Base-by-base conservation (phyloP, 2,888 invertebrate species). In the Acrobasis suavella region DNA sequence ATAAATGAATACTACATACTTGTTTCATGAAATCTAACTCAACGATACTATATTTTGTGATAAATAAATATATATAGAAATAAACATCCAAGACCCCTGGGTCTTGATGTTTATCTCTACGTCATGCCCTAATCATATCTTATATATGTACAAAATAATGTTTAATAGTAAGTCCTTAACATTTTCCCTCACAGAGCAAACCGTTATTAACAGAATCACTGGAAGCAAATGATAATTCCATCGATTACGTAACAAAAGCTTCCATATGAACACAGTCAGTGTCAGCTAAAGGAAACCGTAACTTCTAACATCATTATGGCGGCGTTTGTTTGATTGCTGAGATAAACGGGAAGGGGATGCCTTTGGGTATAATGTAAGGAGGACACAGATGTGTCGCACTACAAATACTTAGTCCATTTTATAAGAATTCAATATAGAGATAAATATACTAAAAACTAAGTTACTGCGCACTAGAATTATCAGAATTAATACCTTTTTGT, bases 241-340 rank as follows among this genome's bases (percentile, higher is more conserved):
- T 42, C 55, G 39, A 56, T 56, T 42, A 42, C 39, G 32, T 56
- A 56, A 56, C 56, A 56, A 42, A 42, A 17, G 42, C 17, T 16
- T 17, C 14, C 42, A 8, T 56, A 56, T 42, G 56, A 42, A 56
- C 38, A 51, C 39, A 15, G 55, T 39, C 55, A 42, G 39, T 42
- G 60, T 60, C 51, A 60, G 60, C 60, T 38, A 60, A 59, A 60
- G 60, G 60, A 60, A 51, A 60, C 51, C 50, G 58, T 60, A 60
- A 51, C 51, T 60, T 60, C 51, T 51, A 66, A 69, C 65, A 64
- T 69, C 66, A 65, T 67, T 67, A 64, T 65, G 61, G 65, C 9
- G 46, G 61, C 67, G 64, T 67, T 67, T 67, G 67, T 67, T 66
- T 67, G 67, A 69, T 69, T 69, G 67, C 62, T 63, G 59, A 67